Percentiles rank a stretch among this genome's conserved stretches.
Evolutionary conservation across 2,113 vertebrate genomes (phyloP).

Genomic region (Micronycteris hirsuta): DNA sequence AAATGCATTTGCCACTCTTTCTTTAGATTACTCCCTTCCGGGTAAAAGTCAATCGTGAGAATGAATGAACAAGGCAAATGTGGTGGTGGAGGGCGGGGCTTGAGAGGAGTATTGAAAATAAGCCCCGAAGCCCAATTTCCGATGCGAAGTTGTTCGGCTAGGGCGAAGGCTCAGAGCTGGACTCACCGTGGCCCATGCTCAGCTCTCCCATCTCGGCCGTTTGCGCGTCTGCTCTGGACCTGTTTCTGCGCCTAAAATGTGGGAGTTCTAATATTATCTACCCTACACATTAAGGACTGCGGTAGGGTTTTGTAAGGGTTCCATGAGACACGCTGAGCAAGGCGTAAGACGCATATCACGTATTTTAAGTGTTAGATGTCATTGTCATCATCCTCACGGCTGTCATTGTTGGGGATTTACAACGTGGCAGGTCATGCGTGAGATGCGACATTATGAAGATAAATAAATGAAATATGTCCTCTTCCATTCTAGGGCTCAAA

Average conservation of each 20-base stretch:
- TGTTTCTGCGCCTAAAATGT: neutral
- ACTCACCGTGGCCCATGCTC: too few relatives aligned
- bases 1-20: neutral
- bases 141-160: too few relatives aligned
- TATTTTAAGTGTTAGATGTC: neutral
- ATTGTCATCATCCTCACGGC: neutral
- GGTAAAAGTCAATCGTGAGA: neutral
- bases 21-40: neutral
- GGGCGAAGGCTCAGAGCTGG: too few relatives aligned
- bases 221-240: neutral
- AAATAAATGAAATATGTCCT: neutral
- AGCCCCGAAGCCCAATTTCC: neutral
- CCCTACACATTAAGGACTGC: neutral
- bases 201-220: neutral
- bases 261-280: neutral
- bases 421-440: rapidly evolving
- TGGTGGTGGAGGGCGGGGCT: neutral
- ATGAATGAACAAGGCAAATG: neutral
- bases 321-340: neutral
- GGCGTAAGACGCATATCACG: neutral
- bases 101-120: neutral
- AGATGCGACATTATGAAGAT: neutral
- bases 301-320: neutral
- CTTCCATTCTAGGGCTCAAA: neutral
- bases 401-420: neutral